Conservation (phyloP, 1,140 invertebrate genomes). For the Cydia amplana region DNA sequence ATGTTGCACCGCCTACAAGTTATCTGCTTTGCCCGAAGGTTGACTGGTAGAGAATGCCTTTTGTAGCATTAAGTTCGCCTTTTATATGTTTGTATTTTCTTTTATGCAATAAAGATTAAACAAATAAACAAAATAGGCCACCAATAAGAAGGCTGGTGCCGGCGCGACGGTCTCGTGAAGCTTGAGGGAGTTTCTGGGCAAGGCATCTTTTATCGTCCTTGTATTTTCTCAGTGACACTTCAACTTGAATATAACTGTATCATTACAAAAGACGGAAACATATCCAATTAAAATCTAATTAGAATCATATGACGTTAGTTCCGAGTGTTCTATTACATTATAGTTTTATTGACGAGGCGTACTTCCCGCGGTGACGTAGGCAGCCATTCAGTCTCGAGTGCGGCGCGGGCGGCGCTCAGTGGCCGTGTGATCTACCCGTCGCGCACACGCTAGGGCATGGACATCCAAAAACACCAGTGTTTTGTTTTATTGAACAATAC, state of each 20-base stretch:
- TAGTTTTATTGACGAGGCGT: slow-evolving; percentile 60
- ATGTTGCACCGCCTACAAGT: no score
- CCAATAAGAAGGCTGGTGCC: no score
- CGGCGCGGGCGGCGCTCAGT: slow-evolving; percentile 62
- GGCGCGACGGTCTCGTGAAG: no score
- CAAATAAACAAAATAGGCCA: no score
- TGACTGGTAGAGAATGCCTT: no score
- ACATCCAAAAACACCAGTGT: slow-evolving; percentile 48
- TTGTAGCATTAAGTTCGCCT: no score
- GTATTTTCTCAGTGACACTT: no score
- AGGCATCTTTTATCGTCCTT: no score
- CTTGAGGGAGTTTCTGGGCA: no score
- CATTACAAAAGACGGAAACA: not conserved
- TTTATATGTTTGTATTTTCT: no score
- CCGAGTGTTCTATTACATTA: slow-evolving; percentile 65
- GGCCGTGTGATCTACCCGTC: slow-evolving; percentile 71
- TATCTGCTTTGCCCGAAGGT: no score
- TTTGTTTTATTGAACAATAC: slow-evolving; percentile 34
- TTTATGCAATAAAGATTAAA: no score
- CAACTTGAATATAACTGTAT: not conserved
- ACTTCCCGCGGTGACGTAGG: slow-evolving; percentile 74
- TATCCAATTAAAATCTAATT: slow-evolving; percentile 51
- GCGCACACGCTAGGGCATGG: slow-evolving; percentile 68
- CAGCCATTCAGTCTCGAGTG: slow-evolving; percentile 64
- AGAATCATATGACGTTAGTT: slow-evolving; percentile 50